Evolutionary conservation across 1,140 invertebrate species (phyloP), one percentile per base, ranked within the genome.

Genomic region (Dreissena polymorpha): DNA sequence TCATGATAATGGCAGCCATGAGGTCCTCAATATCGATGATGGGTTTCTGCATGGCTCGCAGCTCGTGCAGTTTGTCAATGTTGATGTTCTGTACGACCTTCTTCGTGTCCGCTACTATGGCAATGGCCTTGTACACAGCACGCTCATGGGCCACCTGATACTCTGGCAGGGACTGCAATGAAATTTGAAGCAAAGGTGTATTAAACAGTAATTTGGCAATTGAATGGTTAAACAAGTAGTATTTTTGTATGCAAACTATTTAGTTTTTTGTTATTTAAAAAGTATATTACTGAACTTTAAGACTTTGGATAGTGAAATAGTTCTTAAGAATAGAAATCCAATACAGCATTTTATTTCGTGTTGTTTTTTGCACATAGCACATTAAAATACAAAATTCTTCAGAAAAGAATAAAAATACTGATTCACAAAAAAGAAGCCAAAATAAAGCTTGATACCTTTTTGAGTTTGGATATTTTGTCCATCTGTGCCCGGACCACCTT

Each of bases 71-170:
- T 55, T 92, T 90, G 7, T 92, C 91, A n/a, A 89, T 84, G 83
- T 92, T 86, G 83, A 93, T 92, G 29, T 88, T 89, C 80, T 93
- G 87, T 27, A 93, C 90, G 29, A 92, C 86, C 77, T 93, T 93
- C 88, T 92, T 93, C 0, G 93, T 93, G 86, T 93, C 90, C 18
- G 89, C 89, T 10, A 92, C 91, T 29, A 92, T 92, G n/a, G 91
- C 91, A 16, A 92, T 92, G 23, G 91, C 90, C 83, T 93, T 93
- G 86, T 91, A 93, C 25, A 93, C 91, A 68, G 92, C 91, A 57
- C 92, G 84, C 83, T 93, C 92, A 85, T 93, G 92, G 51, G 92
- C 89, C 27, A 92, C 90, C 75, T 93, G 92, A 78, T 93, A 93
- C 84, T 93, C 92, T 23, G 93, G 93, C 27, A 93, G 84, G 16